Evolutionary conservation across 2,113 vertebrate species (phyloP), one percentile per base, ranked within the genome.

Genomic region (Ageneiosus marmoratus): DNA sequence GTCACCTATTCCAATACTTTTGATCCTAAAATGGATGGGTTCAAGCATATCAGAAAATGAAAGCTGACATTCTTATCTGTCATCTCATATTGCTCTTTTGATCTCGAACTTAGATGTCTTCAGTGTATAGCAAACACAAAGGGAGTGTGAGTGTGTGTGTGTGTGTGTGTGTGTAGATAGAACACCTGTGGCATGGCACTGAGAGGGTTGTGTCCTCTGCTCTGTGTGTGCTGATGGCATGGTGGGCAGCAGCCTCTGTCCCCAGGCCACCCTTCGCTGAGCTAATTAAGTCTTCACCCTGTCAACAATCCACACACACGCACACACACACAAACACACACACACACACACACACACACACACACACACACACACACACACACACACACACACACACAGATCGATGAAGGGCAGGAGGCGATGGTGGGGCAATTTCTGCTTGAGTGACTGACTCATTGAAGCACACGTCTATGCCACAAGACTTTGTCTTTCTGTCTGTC

Each of bases 401-500:
- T 56, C 50, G 32, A 60, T 53, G 41, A 70, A 32, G 48, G 27
- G 48, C 15, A 20, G 3, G n/a, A 12, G 13, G 5, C 6, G 24
- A 73, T 22, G 16, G n/a, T 44, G 5, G 7, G 56, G 55, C 53
- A 81, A 84, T 84, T 87, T 78, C 72, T 74, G 70, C 56, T 69
- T 18, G 74, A 80, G 18, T 76, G 75, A 27, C 29, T 51, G 72
- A 56, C 76, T 65, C 65, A 73, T 13, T 60, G 75, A 84, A 67
- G 86, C 32, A 60, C 62, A 79, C 29, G 73, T 84, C 79, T 29
- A 63, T 67, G 65, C 63, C 56, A 81, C 32, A 32, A 60, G 75
- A 82, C 74, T 73, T 48, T 0, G 10, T 69, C 46, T 83, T 51
- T 83, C 74, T 32, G 27, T 53, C 90, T 84, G 90, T 92, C 86